Base-by-base conservation (phyloP, 2,797 vertebrate species). In the Austrolebias charrua region DNA sequence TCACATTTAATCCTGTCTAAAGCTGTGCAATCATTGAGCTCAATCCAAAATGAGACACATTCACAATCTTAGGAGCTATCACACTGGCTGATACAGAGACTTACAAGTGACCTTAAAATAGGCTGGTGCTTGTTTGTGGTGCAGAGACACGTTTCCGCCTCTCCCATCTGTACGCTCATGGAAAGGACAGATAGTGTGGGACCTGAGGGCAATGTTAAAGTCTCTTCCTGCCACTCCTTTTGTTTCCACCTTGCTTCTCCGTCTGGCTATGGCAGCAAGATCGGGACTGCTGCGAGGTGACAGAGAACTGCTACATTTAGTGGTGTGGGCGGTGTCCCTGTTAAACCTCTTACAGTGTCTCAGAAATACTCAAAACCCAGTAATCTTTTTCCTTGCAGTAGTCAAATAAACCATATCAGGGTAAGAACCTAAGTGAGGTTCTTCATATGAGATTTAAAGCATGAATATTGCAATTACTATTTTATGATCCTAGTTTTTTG, bases 171-270 rank as follows among this genome's bases (percentile, higher is more conserved):
- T 81, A 78, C 76, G 86, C 85, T 91, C 89, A 92, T 92, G 92
- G 93, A 93, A 93, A 91, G 88, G 85, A 87, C 88, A 89, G 91
- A 92, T 92, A 93, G 87, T 78, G 90, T 79, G 81, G 87, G 88
- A 85, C 86, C 88, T 84, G 84, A 85, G 88, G 90, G 90, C 80
- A 84, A 89, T 82, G 80, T 80, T 81, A 76, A 83, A 86, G 86
- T 90, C 86, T 90, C 86, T 91, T 89, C 84, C 88, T 89, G 84
- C 87, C 71, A 81, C 71, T 70, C 80, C 75, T 86, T 85, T 86
- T 73, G 82, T 89, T 85, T 89, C 80, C 83, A 82, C 86, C 86
- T 85, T 80, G 78, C 79, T 59, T 72, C 71, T 83, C 70, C 60
- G 78, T 86, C 83, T 85, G 81, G 79, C 67, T 81, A 85, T 82